A percentile compares a stretch with the other conserved stretches of the same genome.
Conservation (phyloP, 2,113 vertebrate species). For the Colinus virginianus region DNA sequence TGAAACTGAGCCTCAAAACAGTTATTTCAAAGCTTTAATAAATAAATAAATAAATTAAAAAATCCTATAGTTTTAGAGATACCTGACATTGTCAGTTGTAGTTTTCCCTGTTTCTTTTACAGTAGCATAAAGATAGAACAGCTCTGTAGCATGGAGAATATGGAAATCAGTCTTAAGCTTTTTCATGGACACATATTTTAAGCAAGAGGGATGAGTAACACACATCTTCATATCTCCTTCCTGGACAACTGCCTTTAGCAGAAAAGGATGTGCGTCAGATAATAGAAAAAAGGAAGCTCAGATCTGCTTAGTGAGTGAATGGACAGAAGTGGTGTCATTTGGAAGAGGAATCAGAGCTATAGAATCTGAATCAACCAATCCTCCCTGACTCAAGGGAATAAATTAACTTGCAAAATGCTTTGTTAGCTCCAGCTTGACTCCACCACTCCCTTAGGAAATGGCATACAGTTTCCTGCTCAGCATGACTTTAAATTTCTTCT, state of each 20-base stretch:
- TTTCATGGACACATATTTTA: constrained; percentile 12
- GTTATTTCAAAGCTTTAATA: neutral
- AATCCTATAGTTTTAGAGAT: constrained; percentile 22
- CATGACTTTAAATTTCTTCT: neutral
- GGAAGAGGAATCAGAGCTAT: neutral
- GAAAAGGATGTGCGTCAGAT: neutral
- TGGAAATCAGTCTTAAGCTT: constrained; percentile 35
- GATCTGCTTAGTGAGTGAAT: neutral
- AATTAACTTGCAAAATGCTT: neutral
- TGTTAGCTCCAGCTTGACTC: neutral
- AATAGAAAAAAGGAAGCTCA: neutral
- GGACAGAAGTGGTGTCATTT: neutral
- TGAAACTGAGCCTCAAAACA: neutral
- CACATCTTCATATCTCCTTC: constrained; percentile 9
- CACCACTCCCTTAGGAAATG: neutral
- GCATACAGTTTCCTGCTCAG: neutral
- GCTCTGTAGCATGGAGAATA: neutral
- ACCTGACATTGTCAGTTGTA: neutral
- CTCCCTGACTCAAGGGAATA: neutral
- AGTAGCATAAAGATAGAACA: constrained; percentile 36
- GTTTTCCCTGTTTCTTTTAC: constrained; percentile 25
- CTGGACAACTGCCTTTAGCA: neutral
- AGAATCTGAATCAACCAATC: neutral
- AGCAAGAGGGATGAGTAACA: constrained; percentile 9
- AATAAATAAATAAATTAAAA: too few relatives aligned